A percentile compares a stretch with the other conserved stretches of the same genome.
Conservation (phyloP, 2,113 vertebrate genomes). For the Upupa epops region DNA sequence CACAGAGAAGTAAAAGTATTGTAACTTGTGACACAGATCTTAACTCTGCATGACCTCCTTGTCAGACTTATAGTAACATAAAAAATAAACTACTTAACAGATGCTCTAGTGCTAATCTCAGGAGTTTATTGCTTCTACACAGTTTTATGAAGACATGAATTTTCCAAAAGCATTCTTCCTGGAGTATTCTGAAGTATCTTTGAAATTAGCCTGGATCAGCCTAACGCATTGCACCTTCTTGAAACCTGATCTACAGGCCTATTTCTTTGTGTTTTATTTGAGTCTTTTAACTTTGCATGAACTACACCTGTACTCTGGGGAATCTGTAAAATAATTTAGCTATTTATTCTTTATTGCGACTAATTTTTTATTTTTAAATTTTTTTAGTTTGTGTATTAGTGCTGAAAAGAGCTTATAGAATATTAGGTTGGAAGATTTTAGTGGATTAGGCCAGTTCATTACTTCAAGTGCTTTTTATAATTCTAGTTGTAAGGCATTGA, state of each 20-base stretch:
- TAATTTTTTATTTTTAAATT: too few species aligned
- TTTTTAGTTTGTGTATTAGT: neutral
- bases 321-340: neutral
- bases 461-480: neutral
- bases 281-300: neutral
- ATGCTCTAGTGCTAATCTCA: slow-evolving; percentile 30
- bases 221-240: neutral
- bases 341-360: neutral
- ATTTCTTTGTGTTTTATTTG: neutral
- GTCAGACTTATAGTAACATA: slow-evolving; percentile 15
- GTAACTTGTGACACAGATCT: slow-evolving; percentile 19
- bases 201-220: neutral
- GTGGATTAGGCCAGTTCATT: neutral
- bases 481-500: neutral
- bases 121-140: slow-evolving; percentile 43
- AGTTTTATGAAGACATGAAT: slow-evolving; percentile 59
- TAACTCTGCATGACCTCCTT: slow-evolving; percentile 20
- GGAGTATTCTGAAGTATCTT: neutral
- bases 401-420: neutral
- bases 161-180: slow-evolving; percentile 49
- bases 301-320: neutral
- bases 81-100: slow-evolving; percentile 60
- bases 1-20: slow-evolving; percentile 17
- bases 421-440: neutral
- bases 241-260: neutral